phyloP scores from a whole-genome alignment of 2,888 invertebrate species.

The Trachelus stipa region DNA sequence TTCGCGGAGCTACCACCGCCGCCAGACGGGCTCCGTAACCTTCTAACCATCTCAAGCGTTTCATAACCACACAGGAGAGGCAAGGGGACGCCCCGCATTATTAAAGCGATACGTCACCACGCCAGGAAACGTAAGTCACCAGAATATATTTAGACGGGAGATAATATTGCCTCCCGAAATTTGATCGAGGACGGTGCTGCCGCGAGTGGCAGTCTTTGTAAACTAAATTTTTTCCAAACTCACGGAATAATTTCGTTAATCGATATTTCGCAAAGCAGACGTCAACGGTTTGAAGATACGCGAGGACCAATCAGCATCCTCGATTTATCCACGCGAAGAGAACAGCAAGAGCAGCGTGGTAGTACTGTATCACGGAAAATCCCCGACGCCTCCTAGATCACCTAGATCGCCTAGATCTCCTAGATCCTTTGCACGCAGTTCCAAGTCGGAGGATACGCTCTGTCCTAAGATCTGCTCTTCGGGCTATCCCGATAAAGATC shows the following conservation, averaged over 20 bases:
- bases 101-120: constrained; percentile 46
- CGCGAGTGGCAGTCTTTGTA: no score
- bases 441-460: constrained; percentile 45
- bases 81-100: constrained; percentile 48
- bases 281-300: neutral
- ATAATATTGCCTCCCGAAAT: neutral
- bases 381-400: constrained; percentile 21
- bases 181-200: no score
- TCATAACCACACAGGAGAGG: constrained; percentile 26
- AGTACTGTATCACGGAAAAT: constrained; percentile 49
- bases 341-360: constrained; percentile 57
- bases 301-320: constrained; percentile 23
- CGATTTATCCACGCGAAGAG: constrained; percentile 29
- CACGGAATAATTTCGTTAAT: neutral
- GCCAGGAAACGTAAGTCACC: constrained; percentile 43
- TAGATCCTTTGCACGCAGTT: constrained; percentile 28
- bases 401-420: constrained; percentile 25
- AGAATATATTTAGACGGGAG: neutral
- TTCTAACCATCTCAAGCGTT: constrained; percentile 9
- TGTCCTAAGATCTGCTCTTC: constrained; percentile 21
- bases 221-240: no score
- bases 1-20: neutral
- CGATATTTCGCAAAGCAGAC: constrained; percentile 11
- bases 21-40: constrained; percentile 12
- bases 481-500: neutral